Percentiles rank a stretch among this genome's conserved stretches.
Evolutionary conservation across 2,888 invertebrate genomes (phyloP).

Genomic region (Apodemia hepburni): DNA sequence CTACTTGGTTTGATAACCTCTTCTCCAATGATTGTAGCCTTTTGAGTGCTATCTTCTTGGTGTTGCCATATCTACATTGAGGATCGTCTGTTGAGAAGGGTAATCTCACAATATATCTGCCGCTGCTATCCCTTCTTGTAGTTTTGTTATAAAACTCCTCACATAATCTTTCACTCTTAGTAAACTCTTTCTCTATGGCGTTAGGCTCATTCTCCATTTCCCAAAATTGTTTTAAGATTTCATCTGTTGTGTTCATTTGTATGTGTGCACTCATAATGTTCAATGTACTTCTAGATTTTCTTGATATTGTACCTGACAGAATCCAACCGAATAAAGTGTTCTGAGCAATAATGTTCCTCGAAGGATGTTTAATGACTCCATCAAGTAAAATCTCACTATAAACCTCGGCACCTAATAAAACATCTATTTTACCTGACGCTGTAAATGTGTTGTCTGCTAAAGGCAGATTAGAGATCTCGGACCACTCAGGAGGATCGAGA

Average conservation of each 20-base stretch:
- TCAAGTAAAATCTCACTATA: slow-evolving; percentile 26
- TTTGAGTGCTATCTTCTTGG: slow-evolving; percentile 22
- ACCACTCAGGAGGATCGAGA: slow-evolving; percentile 23
- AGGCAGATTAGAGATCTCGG: slow-evolving; percentile 23
- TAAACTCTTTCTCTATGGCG: slow-evolving; percentile 20
- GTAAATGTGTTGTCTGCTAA: slow-evolving; percentile 30
- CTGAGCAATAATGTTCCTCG: slow-evolving; percentile 23
- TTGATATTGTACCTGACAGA: slow-evolving; percentile 27
- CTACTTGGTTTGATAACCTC: slow-evolving; percentile 19
- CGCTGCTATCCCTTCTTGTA: slow-evolving; percentile 23
- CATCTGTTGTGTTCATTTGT: slow-evolving; percentile 19
- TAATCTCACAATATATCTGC: slow-evolving; percentile 27
- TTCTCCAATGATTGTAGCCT: slow-evolving; percentile 20
- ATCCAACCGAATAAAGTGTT: slow-evolving; percentile 34
- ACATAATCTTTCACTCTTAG: slow-evolving; percentile 25
- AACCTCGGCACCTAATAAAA: slow-evolving; percentile 30
- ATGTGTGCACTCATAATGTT: neutral
- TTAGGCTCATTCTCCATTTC: slow-evolving; percentile 25
- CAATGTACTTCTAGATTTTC: neutral
- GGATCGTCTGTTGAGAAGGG: slow-evolving; percentile 27
- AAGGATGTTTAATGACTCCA: slow-evolving; percentile 26
- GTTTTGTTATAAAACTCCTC: slow-evolving; percentile 25
- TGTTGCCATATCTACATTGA: slow-evolving; percentile 18
- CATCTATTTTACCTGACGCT: slow-evolving; percentile 30
- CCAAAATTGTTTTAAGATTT: slow-evolving; percentile 26